Percentiles rank a stretch among this genome's conserved stretches.
Conservation (phyloP, 1,140 invertebrate genomes). For the Drosophila pachea region DNA sequence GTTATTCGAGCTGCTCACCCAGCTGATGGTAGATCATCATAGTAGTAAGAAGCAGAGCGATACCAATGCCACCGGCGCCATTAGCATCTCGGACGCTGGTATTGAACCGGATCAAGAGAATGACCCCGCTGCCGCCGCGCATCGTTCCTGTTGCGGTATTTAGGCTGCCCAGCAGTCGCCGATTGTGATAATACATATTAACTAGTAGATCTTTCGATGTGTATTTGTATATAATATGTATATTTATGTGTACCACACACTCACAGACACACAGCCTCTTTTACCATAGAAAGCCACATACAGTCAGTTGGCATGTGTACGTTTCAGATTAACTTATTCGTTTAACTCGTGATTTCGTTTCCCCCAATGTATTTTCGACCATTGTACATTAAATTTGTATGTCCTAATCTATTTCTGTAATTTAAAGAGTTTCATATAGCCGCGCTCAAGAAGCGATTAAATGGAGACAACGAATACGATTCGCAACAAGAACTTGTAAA, state of each 20-base stretch:
- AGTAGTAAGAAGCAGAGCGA: conserved; percentile 49
- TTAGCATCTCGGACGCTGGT: conserved; percentile 35
- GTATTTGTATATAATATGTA: conserved; percentile 53
- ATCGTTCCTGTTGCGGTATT: conserved; percentile 78
- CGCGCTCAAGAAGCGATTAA: background rate
- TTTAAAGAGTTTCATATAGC: background rate
- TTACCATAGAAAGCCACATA: background rate
- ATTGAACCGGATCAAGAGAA: conserved; percentile 80
- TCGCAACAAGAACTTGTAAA: too few species aligned
- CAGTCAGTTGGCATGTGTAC: conserved; percentile 1
- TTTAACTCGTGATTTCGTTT: background rate
- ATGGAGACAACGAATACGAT: background rate
- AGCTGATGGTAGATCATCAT: conserved; percentile 73
- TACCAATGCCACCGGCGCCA: conserved; percentile 70
- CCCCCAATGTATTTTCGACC: conserved; percentile 7
- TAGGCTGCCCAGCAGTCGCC: conserved; percentile 48
- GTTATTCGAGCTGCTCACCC: conserved; percentile 92
- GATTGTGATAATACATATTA: conserved; percentile 68
- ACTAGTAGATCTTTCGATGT: conserved; percentile 52
- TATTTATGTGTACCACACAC: conserved; percentile 23
- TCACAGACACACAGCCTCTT: too few species aligned
- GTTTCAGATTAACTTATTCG: background rate
- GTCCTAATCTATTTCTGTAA: background rate
- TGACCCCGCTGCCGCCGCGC: conserved; percentile 32
- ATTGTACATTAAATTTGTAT: conserved; percentile 28